Conservation (phyloP, 2,797 vertebrate genomes). For the Calcarius lapponicus region DNA sequence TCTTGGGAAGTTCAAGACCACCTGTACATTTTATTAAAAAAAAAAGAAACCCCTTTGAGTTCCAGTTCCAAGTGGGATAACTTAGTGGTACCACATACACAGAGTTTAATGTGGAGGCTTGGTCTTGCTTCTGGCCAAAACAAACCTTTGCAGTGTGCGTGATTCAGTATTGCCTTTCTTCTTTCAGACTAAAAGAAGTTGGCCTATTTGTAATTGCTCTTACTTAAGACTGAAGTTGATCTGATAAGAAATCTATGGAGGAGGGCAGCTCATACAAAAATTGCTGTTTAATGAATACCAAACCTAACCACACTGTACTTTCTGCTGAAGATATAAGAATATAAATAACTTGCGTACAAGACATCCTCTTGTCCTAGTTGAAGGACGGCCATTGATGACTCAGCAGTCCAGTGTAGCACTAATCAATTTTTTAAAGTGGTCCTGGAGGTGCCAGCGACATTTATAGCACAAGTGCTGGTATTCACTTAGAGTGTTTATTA, state of each 20-base stretch:
- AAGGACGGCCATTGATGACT: conserved; percentile 32
- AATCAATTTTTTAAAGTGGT: conserved; percentile 28
- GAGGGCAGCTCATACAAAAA: not conserved
- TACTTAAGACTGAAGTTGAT: not conserved
- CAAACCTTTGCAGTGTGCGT: not conserved
- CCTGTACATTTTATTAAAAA: not conserved
- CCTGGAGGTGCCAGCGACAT: not conserved
- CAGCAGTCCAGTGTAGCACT: conserved; percentile 23
- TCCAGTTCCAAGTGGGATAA: not conserved
- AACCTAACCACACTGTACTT: conserved; percentile 21
- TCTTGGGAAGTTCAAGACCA: not conserved
- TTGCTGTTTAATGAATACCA: conserved; percentile 19
- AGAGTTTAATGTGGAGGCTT: not conserved
- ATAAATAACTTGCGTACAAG: conserved; percentile 59
- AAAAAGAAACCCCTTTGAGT: not conserved
- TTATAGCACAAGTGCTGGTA: not conserved
- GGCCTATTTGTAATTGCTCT: not conserved
- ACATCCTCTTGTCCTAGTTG: conserved; percentile 28
- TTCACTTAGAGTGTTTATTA: conserved; percentile 20
- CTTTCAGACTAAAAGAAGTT: not conserved
- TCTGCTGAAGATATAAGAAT: conserved; percentile 35
- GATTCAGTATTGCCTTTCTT: not conserved
- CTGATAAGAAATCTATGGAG: conserved; percentile 4
- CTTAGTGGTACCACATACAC: not conserved
- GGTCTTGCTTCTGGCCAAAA: not conserved